Percentiles rank a stretch among this genome's conserved stretches.
Evolutionary conservation across 2,888 invertebrate genomes (phyloP).

Genomic region (Catocala nupta): DNA sequence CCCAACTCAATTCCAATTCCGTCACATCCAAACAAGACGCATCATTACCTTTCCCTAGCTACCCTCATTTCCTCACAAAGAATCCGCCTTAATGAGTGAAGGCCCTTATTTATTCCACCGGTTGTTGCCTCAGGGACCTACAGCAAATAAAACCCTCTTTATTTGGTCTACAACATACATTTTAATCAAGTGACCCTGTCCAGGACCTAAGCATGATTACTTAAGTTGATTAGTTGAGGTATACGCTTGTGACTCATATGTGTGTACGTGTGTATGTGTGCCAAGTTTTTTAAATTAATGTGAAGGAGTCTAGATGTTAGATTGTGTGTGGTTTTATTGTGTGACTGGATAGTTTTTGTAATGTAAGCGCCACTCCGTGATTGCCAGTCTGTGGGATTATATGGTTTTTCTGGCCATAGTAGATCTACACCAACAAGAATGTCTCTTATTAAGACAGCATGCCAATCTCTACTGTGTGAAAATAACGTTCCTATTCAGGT

Average conservation of each 20-base stretch:
- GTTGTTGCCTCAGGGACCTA: conserved; percentile 62
- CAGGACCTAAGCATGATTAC: conserved; percentile 61
- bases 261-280: not conserved
- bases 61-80: conserved; percentile 45
- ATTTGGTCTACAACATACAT: conserved; percentile 69
- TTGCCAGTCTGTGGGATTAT: too few relatives aligned
- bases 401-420: too few relatives aligned
- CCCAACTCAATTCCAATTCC: conserved; percentile 8
- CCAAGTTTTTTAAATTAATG: not conserved
- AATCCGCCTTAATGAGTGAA: conserved; percentile 45
- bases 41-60: conserved; percentile 32
- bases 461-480: too few relatives aligned
- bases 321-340: too few relatives aligned
- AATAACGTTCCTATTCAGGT: too few relatives aligned
- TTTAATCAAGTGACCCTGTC: conserved; percentile 70
- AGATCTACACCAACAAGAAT: too few relatives aligned
- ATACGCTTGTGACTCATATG: conserved; percentile 22
- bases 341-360: too few relatives aligned
- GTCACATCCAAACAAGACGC: conserved; percentile 23
- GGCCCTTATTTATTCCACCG: conserved; percentile 61
- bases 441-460: too few relatives aligned
- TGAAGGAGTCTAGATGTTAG: too few relatives aligned
- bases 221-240: conserved; percentile 55
- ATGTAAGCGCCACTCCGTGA: too few relatives aligned
- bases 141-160: conserved; percentile 71